Percentiles rank a stretch among this genome's conserved stretches.
Evolutionary conservation across 2,113 vertebrate species (phyloP).

Genomic region (Heloderma charlesbogerti): DNA sequence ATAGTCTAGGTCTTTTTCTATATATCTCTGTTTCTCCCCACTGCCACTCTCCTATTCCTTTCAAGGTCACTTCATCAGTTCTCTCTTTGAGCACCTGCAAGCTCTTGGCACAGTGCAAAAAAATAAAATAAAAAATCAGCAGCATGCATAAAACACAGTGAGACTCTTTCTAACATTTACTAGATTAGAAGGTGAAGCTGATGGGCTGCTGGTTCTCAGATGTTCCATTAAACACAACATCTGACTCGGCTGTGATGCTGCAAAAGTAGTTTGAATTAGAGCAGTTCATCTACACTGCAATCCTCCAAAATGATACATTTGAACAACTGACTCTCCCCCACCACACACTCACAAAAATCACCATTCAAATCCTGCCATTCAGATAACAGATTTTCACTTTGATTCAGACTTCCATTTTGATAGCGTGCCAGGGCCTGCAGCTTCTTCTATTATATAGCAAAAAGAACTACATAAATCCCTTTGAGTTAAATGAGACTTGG

Average conservation of each 20-base stretch:
- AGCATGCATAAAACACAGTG: background rate
- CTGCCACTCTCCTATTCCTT: background rate
- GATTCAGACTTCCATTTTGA: slow-evolving; percentile 2
- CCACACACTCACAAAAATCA: no score
- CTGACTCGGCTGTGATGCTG: background rate
- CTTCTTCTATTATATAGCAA: background rate
- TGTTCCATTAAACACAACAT: slow-evolving; percentile 1
- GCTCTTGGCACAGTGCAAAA: background rate
- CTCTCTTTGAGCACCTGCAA: slow-evolving; percentile 9
- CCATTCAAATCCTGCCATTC: background rate
- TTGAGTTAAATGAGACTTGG: slow-evolving; percentile 27
- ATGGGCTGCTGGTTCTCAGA: background rate
- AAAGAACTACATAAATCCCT: slow-evolving; percentile 12
- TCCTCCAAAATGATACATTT: background rate
- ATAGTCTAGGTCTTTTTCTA: background rate
- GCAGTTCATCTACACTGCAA: background rate
- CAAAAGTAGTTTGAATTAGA: background rate
- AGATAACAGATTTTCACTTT: slow-evolving; percentile 1
- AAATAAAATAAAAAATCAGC: background rate
- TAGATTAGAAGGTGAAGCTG: background rate
- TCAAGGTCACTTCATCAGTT: background rate
- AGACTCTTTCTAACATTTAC: slow-evolving; percentile 1
- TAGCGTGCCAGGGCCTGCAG: background rate
- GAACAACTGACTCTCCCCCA: background rate
- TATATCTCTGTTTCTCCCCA: fast-evolving